These are phyloP conservation scores for Raja brachyura DNA, from an alignment of 2,113 vertebrate species.

Conservation along the genomic window DNA sequence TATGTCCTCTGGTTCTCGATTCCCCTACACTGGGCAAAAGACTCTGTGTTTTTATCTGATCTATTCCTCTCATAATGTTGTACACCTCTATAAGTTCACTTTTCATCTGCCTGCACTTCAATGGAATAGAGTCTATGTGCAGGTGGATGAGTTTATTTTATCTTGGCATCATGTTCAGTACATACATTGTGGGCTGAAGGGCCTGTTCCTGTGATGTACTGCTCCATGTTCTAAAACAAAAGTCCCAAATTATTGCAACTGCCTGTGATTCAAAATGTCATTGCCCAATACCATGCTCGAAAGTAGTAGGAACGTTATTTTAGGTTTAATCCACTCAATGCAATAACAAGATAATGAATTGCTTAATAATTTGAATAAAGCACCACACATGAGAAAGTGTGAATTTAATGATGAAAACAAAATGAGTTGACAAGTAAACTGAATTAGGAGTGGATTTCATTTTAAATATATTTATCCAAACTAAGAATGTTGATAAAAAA, in stretches of 20 bases:
- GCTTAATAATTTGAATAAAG: background rate
- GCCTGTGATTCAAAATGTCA: background rate
- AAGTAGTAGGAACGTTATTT: background rate
- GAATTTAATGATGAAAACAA: background rate
- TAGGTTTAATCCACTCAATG: background rate
- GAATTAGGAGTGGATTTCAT: background rate
- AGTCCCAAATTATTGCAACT: background rate
- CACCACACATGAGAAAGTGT: background rate
- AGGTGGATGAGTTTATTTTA: no score
- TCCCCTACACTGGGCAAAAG: no score
- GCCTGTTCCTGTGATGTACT: no score
- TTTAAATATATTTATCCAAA: constrained; percentile 25
- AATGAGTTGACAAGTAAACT: background rate
- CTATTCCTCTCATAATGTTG: no score
- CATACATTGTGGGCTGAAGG: no score
- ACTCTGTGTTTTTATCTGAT: no score
- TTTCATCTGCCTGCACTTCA: no score
- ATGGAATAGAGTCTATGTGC: no score
- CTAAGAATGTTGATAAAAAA: background rate
- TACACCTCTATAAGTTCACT: no score
- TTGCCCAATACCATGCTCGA: background rate
- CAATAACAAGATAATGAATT: background rate
- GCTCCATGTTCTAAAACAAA: background rate
- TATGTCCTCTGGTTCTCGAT: no score
- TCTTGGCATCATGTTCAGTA: no score